Percentiles rank a stretch among this genome's conserved stretches.
Evolutionary conservation across 2,113 vertebrate species (phyloP).

Genomic region (Sylvia atricapilla): DNA sequence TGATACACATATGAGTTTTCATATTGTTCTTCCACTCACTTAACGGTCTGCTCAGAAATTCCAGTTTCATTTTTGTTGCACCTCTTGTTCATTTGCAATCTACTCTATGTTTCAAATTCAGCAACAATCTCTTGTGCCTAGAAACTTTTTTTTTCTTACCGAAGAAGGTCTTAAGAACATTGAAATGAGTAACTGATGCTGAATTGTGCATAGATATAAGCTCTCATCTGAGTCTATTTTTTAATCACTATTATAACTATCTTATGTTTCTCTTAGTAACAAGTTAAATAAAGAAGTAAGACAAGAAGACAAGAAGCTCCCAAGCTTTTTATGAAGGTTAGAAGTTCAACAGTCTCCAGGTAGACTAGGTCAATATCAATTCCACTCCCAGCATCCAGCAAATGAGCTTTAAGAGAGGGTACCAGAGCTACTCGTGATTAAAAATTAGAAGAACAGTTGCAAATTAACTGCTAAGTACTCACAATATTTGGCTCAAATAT

Average conservation of each 20-base stretch:
- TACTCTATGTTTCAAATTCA: background rate
- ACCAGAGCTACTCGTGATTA: background rate
- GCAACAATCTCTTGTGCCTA: background rate
- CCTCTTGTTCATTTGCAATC: background rate
- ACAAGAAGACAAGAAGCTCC: background rate
- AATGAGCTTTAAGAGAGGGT: background rate
- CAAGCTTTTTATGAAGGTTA: background rate
- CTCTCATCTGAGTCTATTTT: background rate
- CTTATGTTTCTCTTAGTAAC: background rate
- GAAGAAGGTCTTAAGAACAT: background rate
- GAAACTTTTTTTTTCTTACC: background rate
- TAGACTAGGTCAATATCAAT: background rate
- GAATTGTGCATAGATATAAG: conserved; percentile 6
- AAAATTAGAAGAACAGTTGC: background rate
- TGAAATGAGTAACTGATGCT: background rate
- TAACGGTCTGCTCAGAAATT: background rate
- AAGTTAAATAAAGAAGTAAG: background rate
- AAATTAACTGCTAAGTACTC: background rate
- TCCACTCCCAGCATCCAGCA: background rate
- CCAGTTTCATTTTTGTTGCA: background rate
- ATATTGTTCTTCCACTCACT: background rate
- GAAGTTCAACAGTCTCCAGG: background rate
- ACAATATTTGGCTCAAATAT: background rate
- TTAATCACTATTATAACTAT: background rate
- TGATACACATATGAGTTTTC: fast-evolving